Base-by-base conservation (phyloP, 1,140 invertebrate species). In the Leptestheria dahalacensis region DNA sequence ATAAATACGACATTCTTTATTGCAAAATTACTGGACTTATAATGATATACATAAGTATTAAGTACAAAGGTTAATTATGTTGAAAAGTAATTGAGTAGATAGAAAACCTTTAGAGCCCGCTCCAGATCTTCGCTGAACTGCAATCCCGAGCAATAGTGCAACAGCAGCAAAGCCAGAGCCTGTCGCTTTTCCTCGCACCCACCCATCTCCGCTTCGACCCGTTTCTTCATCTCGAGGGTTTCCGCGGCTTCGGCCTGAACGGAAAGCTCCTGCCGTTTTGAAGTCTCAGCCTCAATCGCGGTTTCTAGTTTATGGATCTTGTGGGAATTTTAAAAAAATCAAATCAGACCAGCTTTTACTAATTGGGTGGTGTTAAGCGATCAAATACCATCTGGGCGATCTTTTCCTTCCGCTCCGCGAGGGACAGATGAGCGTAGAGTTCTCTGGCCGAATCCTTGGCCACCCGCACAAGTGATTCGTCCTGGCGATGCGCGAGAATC, bases 381-480 rank as follows among this genome's bases (percentile, higher is more conserved):
- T 9, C 33, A n/a, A 52, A 52, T 70, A 85, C 84, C 82, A 85
- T 82, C 2, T 74, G 68, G 69, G 84, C 82, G 64, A 86, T 82
- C 67, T 82, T 82, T 15, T 78, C 74, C 48, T 82, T 75, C 54
- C 81, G 72, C 58, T 81, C 77, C 15, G 77, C 67, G 1, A 78
- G 74, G 10, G 79, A 71, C 64, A 85, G 71, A 63, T 77, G 72
- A 26, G 76, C 73, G 67, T 84, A 88, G 15, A 90, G 77, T 65
- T 84, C 79, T 64, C 80, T 81, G 15, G 87, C 87, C 47, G 79
- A 82, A 65, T 86, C 82, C 70, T 88, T 84, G 1, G 88, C 86
- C 59, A 81, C 77, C 25, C 83, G 82, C 71, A 91, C 85, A 63
- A 90, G 75, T 62, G 78, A 77, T 65, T 89, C 86, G 67, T 89